Percentiles rank a stretch among this genome's conserved stretches.
Evolutionary conservation across 2,888 invertebrate species (phyloP).

Genomic region (Phrixothrix hirtus): DNA sequence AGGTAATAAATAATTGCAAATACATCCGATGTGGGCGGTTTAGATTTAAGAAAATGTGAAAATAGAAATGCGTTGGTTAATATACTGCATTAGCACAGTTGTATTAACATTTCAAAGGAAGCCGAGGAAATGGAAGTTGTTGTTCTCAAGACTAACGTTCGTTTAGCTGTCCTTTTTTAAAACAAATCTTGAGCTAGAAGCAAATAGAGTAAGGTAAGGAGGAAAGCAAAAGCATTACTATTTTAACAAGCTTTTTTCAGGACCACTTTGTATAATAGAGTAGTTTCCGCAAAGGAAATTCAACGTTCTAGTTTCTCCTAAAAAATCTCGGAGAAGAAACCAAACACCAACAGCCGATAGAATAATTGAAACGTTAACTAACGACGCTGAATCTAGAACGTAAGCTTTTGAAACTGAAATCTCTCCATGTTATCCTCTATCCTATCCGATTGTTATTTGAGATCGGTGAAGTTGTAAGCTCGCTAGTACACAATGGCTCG

Average conservation of each 20-base stretch:
- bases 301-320: constrained; percentile 5
- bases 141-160: no score
- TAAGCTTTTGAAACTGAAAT: constrained; percentile 37
- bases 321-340: constrained; percentile 21
- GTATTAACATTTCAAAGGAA: no score
- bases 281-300: constrained; percentile 20
- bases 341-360: constrained; percentile 22
- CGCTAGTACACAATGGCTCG: constrained; percentile 39
- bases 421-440: constrained; percentile 40
- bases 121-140: no score
- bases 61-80: no score
- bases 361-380: constrained; percentile 44
- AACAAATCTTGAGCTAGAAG: no score
- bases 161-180: no score
- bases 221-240: constrained; percentile 11
- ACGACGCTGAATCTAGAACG: constrained; percentile 32
- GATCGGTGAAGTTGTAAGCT: constrained; percentile 38
- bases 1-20: no score
- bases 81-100: no score
- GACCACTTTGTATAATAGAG: constrained; percentile 23
- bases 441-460: constrained; percentile 34
- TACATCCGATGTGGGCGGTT: no score
- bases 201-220: constrained; percentile 24
- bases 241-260: constrained; percentile 12
- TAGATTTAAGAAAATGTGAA: no score